Evolutionary conservation across 2,888 invertebrate genomes (phyloP).

Genomic region (Drosophila birchii): DNA sequence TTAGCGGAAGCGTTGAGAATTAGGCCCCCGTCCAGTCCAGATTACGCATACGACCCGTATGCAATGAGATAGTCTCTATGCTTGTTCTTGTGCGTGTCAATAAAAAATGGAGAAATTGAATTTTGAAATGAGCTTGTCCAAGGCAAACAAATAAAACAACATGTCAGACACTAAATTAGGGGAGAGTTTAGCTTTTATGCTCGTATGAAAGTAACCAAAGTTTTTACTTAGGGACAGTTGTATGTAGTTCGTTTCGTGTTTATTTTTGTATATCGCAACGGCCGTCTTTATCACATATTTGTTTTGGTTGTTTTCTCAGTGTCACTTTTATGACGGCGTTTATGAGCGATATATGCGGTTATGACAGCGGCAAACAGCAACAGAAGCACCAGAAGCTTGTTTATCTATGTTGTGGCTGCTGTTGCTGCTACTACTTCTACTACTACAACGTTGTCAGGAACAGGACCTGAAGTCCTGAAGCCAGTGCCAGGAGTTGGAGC

Average conservation of each 20-base stretch:
- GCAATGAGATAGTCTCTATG: not conserved
- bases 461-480: slow-evolving; percentile 10
- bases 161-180: slow-evolving; percentile 44
- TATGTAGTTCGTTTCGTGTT: slow-evolving; percentile 28
- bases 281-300: slow-evolving; percentile 70
- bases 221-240: slow-evolving; percentile 57
- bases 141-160: slow-evolving; percentile 45
- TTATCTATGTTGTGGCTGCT: slow-evolving; percentile 61
- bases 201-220: slow-evolving; percentile 48
- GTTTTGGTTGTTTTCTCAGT: slow-evolving; percentile 59
- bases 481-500: slow-evolving; percentile 36
- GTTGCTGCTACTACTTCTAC: not conserved
- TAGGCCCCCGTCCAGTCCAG: slow-evolving; percentile 30
- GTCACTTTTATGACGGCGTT: slow-evolving; percentile 71
- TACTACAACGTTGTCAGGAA: slow-evolving; percentile 2
- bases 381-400: slow-evolving; percentile 49
- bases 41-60: slow-evolving; percentile 48
- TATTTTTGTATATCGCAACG: slow-evolving; percentile 30
- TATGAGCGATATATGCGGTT: slow-evolving; percentile 74
- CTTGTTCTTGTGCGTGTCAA: not conserved
- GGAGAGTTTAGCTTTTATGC: slow-evolving; percentile 52
- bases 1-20: slow-evolving; percentile 52
- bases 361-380: slow-evolving; percentile 52
- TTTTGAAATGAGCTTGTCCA: slow-evolving; percentile 31
- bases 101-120: slow-evolving; percentile 7